Evolutionary conservation across 2,797 vertebrate species (phyloP), one percentile per base, ranked within the genome.

Genomic region (Crocodylus rhombifer): DNA sequence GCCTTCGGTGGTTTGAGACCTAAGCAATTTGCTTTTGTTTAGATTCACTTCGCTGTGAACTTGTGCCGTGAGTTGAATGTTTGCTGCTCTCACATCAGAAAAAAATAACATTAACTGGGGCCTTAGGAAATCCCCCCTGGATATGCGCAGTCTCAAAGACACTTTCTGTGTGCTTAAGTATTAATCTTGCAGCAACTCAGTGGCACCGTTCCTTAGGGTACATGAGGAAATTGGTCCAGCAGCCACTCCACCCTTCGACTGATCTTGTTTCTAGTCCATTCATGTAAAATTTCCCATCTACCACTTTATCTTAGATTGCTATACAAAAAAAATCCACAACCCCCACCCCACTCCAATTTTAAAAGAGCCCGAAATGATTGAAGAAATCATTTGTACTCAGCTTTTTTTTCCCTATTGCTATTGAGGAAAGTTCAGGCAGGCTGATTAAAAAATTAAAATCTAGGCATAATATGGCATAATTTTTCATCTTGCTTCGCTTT

Each of bases 111-210:
- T 60, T 87, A 89, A 60, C 14, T 2, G 3, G 63, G 57, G 87
- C 83, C 42, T 42, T 73, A 87, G 87, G 79, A 94, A 93, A 78
- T 73, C 9, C 13, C 84, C 65, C 51, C 5, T 77, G 61, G 51
- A 63, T 15, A 61, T 42, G 51, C 75, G 23, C 36, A 36, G 25
- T 73, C 21, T 51, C 33, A 73, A 51, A 36, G 51, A 73, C 21
- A 36, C 69, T 71, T 71, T 51, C 28, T 16, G 69, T 51, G 14
- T 87, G 73, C 21, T 92, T 20, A 78, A 77, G 26, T 28, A 69
- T 80, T 91, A 89, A 93, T 85, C 14, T 87, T 90, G 33, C 57
- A 89, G 5, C 57, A 84, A 12, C 67, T 82, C 93, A 58, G 73
- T 64, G 64, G 56, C 56, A 28, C 15, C 51, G 1, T 4, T 85